Evolutionary conservation across 2,113 vertebrate genomes (phyloP).

Genomic region (Pituophis catenifer): DNA sequence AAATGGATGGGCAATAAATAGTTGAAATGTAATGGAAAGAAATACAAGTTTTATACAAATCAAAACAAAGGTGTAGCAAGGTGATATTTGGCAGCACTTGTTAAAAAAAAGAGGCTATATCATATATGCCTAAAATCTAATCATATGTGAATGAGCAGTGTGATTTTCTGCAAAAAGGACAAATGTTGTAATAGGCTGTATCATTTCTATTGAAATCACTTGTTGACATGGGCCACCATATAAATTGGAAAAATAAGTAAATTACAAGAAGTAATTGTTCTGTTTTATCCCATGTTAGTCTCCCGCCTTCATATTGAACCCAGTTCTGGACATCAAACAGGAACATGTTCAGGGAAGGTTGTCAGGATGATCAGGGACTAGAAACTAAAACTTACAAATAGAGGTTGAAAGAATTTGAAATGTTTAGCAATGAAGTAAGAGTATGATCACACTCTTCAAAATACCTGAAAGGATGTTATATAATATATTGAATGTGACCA

Average conservation of each 20-base stretch:
- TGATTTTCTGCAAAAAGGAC: neutral
- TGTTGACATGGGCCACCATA: neutral
- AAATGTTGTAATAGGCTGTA: neutral
- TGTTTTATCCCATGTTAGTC: neutral
- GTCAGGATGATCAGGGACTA: neutral
- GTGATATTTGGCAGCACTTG: neutral
- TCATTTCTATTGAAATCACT: neutral
- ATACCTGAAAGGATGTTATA: neutral
- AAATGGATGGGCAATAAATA: neutral
- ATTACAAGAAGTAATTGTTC: neutral
- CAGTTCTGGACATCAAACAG: neutral
- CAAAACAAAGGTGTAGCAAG: neutral
- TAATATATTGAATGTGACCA: neutral
- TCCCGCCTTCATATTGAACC: neutral
- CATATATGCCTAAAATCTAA: neutral
- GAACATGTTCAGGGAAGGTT: neutral
- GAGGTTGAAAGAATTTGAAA: neutral
- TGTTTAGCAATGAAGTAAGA: neutral
- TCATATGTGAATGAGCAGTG: neutral
- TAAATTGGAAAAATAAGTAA: neutral
- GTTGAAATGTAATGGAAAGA: neutral
- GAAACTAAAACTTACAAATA: neutral
- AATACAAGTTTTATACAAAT: neutral
- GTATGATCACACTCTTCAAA: neutral
- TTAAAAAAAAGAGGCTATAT: neutral